Base-by-base conservation (phyloP, 2,797 vertebrate species). In the Setipinna tenuifilis region DNA sequence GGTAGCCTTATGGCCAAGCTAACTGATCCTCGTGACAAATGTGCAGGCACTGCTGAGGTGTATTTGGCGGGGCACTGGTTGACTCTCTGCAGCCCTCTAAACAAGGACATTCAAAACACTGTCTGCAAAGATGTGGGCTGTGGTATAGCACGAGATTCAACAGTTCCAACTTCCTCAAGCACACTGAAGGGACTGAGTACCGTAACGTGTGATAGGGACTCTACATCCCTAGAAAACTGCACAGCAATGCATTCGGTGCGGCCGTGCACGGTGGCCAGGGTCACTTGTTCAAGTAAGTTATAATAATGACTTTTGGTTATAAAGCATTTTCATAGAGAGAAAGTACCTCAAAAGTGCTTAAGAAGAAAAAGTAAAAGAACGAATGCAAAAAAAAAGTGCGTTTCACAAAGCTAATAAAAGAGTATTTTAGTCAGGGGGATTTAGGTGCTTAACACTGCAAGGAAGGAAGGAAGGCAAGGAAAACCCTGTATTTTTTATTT, bases 21-120 rank as follows among this genome's bases (percentile, higher is more conserved):
- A 0, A 0, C 0, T 0, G 0, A 88, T 0, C 6, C 46, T 6
- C 84, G 71, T 82, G 83, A 92, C 58, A 85, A 87, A 7, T 95
- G 95, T 23, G 91, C 78, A 57, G 95, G 95, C 78, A 91, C 82
- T 19, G n/a, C 93, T 1, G 10, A 46, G 44, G 0, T 94, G 16
- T 0, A 0, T 3, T 90, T 88, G 46, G 9, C 61, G 3, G 90
- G 14, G 0, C 0, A 0, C 0, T 88, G 50, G 88, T 59, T 50
- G 0, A 88, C 89, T 0, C 75, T 94, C 50, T 93, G 92, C 11
- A 0, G 25, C 0, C 62, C 59, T 44, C 82, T 94, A 0, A 0
- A 7, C 2, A 0, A 6, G 0, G 0, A 0, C 0, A 44, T 41
- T 21, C n/a, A 1, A 17, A 11, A 89, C 0, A 0, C 9, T 31